Evolutionary conservation across 1,140 invertebrate species (phyloP).

Genomic region (Drosophila grimshawi): DNA sequence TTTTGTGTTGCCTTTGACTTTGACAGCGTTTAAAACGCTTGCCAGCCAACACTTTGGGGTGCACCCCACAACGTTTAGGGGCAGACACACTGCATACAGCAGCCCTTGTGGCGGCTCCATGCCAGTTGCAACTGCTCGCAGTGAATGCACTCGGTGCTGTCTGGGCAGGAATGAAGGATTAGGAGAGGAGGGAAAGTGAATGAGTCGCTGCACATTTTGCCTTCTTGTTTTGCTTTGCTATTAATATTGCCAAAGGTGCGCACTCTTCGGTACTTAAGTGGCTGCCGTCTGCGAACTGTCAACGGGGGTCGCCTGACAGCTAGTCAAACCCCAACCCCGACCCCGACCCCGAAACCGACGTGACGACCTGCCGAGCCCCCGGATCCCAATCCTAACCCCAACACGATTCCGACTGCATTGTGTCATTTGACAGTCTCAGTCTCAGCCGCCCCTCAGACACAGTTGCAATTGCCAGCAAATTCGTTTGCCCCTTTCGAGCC

Average conservation of each 20-base stretch:
- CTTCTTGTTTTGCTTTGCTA: conserved; percentile 53
- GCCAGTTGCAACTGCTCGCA: conserved; percentile 10
- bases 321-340: background rate
- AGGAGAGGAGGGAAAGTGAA: background rate
- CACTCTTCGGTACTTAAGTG: conserved; percentile 79
- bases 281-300: conserved; percentile 80
- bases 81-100: background rate
- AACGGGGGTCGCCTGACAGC: conserved; percentile 58
- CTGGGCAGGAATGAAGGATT: background rate
- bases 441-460: conserved; percentile 13
- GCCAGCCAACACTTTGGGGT: background rate
- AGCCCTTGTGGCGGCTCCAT: background rate
- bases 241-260: conserved; percentile 82
- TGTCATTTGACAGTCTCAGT: conserved; percentile 76
- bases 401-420: conserved; percentile 47
- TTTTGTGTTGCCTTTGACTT: conserved; percentile 18
- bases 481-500: background rate
- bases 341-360: conserved; percentile 3
- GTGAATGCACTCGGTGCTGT: conserved; percentile 52
- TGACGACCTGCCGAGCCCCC: background rate
- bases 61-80: conserved; percentile 31
- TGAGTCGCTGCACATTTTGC: conserved; percentile 32
- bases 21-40: conserved; percentile 22
- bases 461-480: conserved; percentile 16
- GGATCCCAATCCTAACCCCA: background rate